Conservation (phyloP, 2,888 invertebrate species). For the Flexamia atlantica region DNA sequence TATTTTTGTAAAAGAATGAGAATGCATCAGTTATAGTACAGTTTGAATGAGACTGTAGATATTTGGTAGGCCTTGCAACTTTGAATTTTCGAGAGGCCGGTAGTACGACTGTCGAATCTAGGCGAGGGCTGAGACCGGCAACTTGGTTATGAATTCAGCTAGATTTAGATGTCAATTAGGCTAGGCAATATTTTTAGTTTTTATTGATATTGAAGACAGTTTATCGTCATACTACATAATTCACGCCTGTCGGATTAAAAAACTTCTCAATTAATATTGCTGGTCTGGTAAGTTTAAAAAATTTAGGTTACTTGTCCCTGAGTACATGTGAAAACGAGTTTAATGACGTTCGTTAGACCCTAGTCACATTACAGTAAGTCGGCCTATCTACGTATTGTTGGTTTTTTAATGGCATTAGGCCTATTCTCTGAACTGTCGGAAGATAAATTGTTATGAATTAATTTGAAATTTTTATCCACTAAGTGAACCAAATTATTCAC, state of each 20-base stretch:
- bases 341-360: background rate
- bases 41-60: background rate
- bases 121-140: background rate
- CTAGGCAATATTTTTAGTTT: background rate
- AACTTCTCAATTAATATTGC: background rate
- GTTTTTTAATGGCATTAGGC: background rate
- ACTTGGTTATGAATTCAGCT: conserved; percentile 4
- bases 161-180: background rate
- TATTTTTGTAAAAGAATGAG: too few species aligned
- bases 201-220: background rate
- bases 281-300: background rate
- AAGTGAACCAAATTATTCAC: background rate
- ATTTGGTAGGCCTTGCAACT: background rate
- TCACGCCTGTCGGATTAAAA: background rate
- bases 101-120: background rate
- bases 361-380: too few species aligned
- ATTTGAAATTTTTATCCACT: background rate
- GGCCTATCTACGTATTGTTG: background rate
- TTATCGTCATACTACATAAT: background rate
- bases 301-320: background rate
- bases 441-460: too few species aligned
- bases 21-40: too few species aligned
- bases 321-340: background rate
- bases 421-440: too few species aligned
- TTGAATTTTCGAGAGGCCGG: conserved; percentile 14